Base-by-base conservation (phyloP, 2,113 vertebrate genomes). In the Cricetomys ansorgei region DNA sequence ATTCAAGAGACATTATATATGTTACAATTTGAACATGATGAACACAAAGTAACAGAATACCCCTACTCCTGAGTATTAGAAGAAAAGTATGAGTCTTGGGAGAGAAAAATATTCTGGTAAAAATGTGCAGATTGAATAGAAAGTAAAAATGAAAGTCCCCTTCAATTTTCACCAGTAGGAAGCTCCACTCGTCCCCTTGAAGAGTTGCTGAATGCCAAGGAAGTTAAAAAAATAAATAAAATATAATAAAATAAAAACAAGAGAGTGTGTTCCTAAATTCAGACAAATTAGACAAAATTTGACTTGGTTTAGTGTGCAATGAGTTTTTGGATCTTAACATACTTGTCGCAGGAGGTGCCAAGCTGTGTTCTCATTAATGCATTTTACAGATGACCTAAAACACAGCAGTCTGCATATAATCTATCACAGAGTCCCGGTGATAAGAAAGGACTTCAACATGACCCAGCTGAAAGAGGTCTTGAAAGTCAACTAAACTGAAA, bases 401-500 rank as follows among this genome's bases (percentile, higher is more conserved):
- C 7, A 69, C 31, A 92, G 31, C 8, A 93, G 25, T 34, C 77
- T 79, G 29, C 4, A 53, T 85, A 7, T 50, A 67, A 96, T 75
- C 69, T 89, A 50, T 62, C 50, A 75, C 31, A 77, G n/a, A 93
- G 70, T 59, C 50, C 12, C 31, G 21, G 27, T 69, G 37, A n/a
- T 65, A 86, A 92, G 37, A 94, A 83, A 45, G 7, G 31, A 73
- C 17, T 79, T 57, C 9, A 87, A 76, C 43, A 50, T 2, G 9
- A 10, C 31, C 77, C 91, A 92, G 86, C 27, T 75, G 53, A 93
- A 94, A 94, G 21, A 83, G 12, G 11, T 21, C 53, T 84, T 95
- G 50, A 94, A 96, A 96, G 34, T 90, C 85, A 88, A 69, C 10
- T 88, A 53, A 86, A 64, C n/a, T 53, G 55, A 37, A 75, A 72